phyloP scores from a whole-genome alignment of 2,113 vertebrate genomes.

The Enhydra lutris region DNA sequence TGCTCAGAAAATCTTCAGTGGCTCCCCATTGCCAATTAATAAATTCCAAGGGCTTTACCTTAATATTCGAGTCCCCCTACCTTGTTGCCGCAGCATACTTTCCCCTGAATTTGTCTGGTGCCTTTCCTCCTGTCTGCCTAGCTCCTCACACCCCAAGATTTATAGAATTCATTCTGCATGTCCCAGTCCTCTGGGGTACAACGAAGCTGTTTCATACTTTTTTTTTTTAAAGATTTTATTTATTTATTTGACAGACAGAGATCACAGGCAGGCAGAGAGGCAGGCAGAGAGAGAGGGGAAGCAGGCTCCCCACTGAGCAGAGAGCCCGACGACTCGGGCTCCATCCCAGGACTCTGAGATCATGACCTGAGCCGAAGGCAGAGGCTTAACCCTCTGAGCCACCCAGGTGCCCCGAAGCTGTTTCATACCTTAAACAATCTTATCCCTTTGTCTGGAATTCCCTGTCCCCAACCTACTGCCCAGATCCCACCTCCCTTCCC shows the following conservation, averaged over 20 bases:
- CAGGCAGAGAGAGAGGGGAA: too few species aligned
- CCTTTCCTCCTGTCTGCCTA: background rate
- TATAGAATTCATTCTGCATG: background rate
- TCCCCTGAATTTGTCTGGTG: background rate
- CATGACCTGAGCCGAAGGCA: too few species aligned
- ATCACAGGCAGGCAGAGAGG: too few species aligned
- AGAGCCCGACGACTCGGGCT: too few species aligned
- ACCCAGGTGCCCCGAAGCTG: background rate
- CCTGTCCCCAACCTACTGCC: background rate
- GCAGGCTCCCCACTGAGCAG: too few species aligned
- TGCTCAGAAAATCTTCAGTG: background rate
- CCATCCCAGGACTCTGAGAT: too few species aligned
- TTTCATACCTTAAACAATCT: background rate
- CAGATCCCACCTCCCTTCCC: background rate
- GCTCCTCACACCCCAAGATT: background rate
- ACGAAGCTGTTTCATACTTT: background rate
- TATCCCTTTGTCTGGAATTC: background rate
- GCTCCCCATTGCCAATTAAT: background rate
- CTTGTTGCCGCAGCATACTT: background rate
- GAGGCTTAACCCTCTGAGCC: too few species aligned
- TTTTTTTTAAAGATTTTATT: too few species aligned
- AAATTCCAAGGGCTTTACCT: background rate
- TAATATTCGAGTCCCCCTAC: background rate
- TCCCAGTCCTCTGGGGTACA: background rate
- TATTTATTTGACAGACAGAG: too few species aligned